Evolutionary conservation across 2,797 vertebrate genomes (phyloP).

Genomic region (Rallus crepitans): DNA sequence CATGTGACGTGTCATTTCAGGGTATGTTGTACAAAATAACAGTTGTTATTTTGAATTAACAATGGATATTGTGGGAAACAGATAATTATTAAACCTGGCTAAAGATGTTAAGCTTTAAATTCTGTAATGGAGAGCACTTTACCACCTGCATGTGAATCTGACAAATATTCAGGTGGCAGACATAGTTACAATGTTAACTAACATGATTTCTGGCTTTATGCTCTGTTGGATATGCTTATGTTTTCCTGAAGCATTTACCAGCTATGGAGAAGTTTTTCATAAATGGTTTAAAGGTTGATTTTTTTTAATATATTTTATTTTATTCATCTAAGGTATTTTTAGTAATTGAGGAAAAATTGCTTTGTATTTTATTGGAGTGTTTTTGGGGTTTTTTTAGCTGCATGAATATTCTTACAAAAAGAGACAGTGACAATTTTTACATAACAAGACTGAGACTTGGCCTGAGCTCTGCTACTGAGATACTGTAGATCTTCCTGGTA

Average conservation of each 20-base stretch:
- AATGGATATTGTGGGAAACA: background rate
- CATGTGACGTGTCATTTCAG: background rate
- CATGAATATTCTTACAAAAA: background rate
- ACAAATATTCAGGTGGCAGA: background rate
- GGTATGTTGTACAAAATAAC: background rate
- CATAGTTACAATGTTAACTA: background rate
- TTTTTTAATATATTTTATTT: background rate
- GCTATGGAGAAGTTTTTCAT: background rate
- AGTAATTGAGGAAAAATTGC: background rate
- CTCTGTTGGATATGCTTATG: fast-evolving
- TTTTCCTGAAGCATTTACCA: background rate
- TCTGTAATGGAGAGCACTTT: background rate
- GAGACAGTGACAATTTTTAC: background rate
- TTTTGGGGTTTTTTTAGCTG: background rate
- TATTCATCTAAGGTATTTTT: background rate
- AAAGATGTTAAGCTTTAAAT: background rate
- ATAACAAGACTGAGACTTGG: background rate
- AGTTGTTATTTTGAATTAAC: background rate
- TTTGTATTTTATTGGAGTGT: background rate
- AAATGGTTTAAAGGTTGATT: background rate
- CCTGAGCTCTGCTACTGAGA: background rate
- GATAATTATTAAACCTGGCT: background rate
- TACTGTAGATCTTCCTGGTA: fast-evolving
- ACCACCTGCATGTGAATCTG: background rate
- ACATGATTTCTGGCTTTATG: background rate